phyloP scores from a whole-genome alignment of 1,140 invertebrate species.

The Hermetia illucens region DNA sequence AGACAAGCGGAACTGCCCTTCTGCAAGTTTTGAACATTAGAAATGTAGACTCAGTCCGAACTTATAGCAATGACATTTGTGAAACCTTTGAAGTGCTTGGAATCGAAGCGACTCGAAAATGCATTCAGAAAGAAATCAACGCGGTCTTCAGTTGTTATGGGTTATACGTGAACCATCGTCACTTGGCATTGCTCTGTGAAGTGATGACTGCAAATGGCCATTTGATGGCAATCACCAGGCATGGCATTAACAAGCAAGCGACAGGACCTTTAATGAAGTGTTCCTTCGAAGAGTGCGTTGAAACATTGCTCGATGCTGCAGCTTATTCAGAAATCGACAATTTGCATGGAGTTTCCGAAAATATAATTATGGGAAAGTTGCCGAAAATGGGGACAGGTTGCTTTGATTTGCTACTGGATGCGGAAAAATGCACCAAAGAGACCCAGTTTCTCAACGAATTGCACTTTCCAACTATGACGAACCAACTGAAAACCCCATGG shows the following conservation, averaged over 20 bases:
- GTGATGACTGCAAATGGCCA: slow-evolving; percentile 99
- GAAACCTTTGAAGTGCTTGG: slow-evolving; percentile 92
- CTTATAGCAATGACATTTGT: slow-evolving; percentile 95
- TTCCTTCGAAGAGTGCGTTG: slow-evolving; percentile 84
- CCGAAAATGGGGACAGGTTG: slow-evolving; percentile 91
- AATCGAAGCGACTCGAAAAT: slow-evolving; percentile 95
- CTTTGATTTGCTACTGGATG: slow-evolving; percentile 91
- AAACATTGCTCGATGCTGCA: slow-evolving; percentile 91
- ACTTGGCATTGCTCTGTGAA: slow-evolving; percentile 93
- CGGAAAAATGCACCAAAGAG: slow-evolving; percentile 91
- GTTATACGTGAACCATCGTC: slow-evolving; percentile 96
- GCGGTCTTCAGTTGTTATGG: slow-evolving; percentile 95
- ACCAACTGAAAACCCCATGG: slow-evolving; percentile 69
- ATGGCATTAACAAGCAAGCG: slow-evolving; percentile 96
- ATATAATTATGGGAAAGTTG: slow-evolving; percentile 93
- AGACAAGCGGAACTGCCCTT: slow-evolving; percentile 93
- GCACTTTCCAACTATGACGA: slow-evolving; percentile 54
- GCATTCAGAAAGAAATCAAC: slow-evolving; percentile 97
- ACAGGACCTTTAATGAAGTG: slow-evolving; percentile 93
- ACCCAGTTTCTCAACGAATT: slow-evolving; percentile 74
- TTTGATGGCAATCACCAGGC: slow-evolving; percentile 97
- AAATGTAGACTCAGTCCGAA: slow-evolving; percentile 87
- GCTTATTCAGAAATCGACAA: slow-evolving; percentile 93
- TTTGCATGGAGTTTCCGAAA: slow-evolving; percentile 94
- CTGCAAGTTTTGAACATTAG: slow-evolving; percentile 90